Conservation (phyloP, 2,113 vertebrate species). For the Anoura caudifer region DNA sequence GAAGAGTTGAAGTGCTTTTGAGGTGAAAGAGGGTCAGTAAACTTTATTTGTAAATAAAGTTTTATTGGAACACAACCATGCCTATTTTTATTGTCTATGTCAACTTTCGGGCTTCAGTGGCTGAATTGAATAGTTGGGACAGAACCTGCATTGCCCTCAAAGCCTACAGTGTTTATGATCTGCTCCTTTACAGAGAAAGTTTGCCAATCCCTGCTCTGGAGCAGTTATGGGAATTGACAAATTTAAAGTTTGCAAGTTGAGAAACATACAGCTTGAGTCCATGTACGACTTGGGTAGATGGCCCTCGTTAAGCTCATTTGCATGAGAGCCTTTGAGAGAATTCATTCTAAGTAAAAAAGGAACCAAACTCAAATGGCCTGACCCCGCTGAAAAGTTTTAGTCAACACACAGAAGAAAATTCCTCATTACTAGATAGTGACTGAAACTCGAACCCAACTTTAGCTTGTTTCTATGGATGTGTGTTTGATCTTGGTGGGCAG, state of each 20-base stretch:
- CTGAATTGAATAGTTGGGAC: background rate
- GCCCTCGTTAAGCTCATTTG: background rate
- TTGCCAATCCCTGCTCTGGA: background rate
- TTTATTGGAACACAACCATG: constrained; percentile 32
- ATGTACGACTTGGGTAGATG: background rate
- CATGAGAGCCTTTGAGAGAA: background rate
- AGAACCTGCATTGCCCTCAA: background rate
- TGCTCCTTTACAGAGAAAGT: background rate
- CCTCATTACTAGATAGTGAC: background rate
- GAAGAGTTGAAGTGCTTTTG: constrained; percentile 1
- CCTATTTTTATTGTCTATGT: background rate
- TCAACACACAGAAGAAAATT: background rate
- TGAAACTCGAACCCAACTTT: background rate
- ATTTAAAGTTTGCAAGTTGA: background rate
- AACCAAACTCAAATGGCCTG: background rate
- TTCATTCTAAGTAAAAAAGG: background rate
- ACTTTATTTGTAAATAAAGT: constrained; percentile 54
- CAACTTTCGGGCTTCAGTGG: background rate
- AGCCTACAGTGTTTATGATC: background rate
- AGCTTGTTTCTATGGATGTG: background rate
- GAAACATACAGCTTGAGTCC: background rate
- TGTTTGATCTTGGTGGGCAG: background rate
- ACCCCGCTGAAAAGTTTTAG: background rate
- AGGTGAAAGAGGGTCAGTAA: background rate
- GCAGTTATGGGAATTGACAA: background rate